These are phyloP conservation scores for Neoarius graeffei DNA, from an alignment of 2,113 vertebrate genomes.

Conservation along the genomic window DNA sequence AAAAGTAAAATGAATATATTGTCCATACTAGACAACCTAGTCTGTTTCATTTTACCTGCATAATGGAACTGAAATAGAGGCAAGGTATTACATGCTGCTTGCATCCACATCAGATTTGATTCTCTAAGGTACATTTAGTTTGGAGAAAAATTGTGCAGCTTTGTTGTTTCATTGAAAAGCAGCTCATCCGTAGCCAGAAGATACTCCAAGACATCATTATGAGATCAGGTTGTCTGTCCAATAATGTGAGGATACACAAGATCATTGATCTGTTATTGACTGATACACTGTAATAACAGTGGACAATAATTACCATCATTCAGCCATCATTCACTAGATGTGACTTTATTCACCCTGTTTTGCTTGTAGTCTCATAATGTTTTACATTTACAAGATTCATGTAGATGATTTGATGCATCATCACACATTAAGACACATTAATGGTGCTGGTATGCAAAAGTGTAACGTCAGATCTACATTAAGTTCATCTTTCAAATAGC, in stretches of 20 bases:
- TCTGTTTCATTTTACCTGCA: neutral
- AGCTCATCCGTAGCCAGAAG: neutral
- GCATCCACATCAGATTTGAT: conserved; percentile 14
- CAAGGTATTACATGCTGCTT: conserved; percentile 13
- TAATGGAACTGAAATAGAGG: neutral
- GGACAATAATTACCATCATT: neutral
- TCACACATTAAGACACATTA: neutral
- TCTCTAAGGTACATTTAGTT: neutral
- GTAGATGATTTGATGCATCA: neutral
- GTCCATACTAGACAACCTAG: neutral
- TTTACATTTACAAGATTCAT: neutral
- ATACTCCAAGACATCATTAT: neutral
- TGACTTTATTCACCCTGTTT: neutral
- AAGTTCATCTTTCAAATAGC: neutral
- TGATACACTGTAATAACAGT: neutral
- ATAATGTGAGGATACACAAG: neutral
- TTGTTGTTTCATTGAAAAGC: neutral
- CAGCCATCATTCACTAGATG: neutral
- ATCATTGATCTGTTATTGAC: neutral
- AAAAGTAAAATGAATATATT: neutral
- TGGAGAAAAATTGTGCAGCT: neutral
- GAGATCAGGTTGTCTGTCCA: neutral
- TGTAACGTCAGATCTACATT: neutral
- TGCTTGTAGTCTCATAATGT: neutral
- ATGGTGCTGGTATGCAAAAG: neutral